Evolutionary conservation across 2,888 invertebrate genomes (phyloP).

Genomic region (Cybosia mesomella): DNA sequence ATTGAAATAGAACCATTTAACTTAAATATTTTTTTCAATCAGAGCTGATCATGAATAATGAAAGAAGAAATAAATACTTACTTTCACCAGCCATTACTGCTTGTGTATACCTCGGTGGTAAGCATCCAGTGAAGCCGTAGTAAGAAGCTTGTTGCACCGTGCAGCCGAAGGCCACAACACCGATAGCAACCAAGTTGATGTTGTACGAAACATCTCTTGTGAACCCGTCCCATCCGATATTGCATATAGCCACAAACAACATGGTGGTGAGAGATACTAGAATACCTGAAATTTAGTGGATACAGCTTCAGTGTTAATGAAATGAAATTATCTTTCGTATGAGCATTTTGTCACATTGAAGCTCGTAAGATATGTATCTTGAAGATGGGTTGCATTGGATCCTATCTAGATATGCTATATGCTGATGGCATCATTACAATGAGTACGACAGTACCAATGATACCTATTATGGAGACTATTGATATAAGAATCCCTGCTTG

Average conservation of each 20-base stretch:
- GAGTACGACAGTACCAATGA: no score
- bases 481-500: no score
- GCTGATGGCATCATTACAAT: no score
- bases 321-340: no score
- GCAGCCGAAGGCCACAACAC: constrained; percentile 95
- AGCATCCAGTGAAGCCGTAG: constrained; percentile 97
- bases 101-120: constrained; percentile 96
- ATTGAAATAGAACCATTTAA: no score
- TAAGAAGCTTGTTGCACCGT: constrained; percentile 98
- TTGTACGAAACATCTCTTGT: constrained; percentile 92
- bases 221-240: constrained; percentile 95
- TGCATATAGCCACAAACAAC: constrained; percentile 94
- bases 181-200: constrained; percentile 94
- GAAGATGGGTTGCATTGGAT: no score
- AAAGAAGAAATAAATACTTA: constrained; percentile 75
- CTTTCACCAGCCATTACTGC: constrained; percentile 98
- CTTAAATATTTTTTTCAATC: no score
- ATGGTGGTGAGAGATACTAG: constrained; percentile 93
- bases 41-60: not conserved
- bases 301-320: no score
- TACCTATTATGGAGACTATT: no score
- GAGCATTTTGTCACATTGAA: no score
- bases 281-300: constrained; percentile 87
- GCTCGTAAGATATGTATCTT: no score
- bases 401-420: no score